Evolutionary conservation across 2,113 vertebrate species (phyloP).

Genomic region (Charina bottae): DNA sequence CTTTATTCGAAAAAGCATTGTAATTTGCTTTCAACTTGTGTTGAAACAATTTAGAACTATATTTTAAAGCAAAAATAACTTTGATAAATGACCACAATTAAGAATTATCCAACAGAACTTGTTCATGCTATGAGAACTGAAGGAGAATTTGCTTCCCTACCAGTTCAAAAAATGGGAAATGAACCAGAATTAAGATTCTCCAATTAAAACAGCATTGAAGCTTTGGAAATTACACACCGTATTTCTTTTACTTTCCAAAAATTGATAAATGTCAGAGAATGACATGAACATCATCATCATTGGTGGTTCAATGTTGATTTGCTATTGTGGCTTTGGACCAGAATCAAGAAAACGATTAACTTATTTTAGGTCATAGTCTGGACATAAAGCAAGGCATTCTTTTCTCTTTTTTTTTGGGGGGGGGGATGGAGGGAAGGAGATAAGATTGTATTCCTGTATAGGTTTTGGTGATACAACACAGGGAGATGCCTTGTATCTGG

Average conservation of each 20-base stretch:
- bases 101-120: neutral
- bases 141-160: neutral
- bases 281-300: neutral
- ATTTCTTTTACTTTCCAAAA: neutral
- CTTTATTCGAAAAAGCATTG: neutral
- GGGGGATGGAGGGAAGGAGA: too few species aligned
- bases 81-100: neutral
- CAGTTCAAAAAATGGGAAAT: neutral
- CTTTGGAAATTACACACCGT: neutral
- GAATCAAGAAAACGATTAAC: neutral
- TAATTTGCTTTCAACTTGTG: neutral
- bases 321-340: neutral
- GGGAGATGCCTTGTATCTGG: neutral
- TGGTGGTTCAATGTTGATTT: neutral
- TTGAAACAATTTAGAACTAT: neutral
- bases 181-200: neutral
- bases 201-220: neutral
- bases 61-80: neutral
- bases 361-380: neutral
- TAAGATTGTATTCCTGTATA: too few species aligned
- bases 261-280: neutral
- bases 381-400: neutral
- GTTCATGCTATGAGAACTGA: neutral
- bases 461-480: neutral
- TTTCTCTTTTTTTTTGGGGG: neutral